A percentile compares a stretch with the other conserved stretches of the same genome.
These are phyloP conservation scores for Leucophenga varia DNA, from an alignment of 1,140 invertebrate genomes.

Conservation along the genomic window DNA sequence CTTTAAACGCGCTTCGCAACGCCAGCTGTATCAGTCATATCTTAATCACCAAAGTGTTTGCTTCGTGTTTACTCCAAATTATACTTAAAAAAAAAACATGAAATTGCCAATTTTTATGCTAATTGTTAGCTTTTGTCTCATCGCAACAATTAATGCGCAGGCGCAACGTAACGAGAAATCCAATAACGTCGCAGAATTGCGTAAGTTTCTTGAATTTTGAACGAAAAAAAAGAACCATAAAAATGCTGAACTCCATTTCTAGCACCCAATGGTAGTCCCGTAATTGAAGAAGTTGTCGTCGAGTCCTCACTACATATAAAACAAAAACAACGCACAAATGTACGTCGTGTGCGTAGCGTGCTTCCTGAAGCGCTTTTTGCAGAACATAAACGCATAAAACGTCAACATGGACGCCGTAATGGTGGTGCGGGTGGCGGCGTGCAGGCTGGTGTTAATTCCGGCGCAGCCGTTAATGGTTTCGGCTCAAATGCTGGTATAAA, in stretches of 20 bases:
- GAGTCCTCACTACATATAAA: constrained; percentile 54
- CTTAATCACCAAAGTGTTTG: constrained; percentile 2
- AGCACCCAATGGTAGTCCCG: constrained; percentile 39
- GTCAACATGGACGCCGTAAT: constrained; percentile 10
- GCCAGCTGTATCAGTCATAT: constrained; percentile 34
- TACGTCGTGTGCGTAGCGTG: constrained; percentile 34
- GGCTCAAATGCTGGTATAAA: constrained; percentile 27
- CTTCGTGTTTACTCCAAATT: no score
- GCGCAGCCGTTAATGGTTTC: constrained; percentile 9
- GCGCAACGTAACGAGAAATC: constrained; percentile 40
- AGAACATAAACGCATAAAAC: constrained; percentile 42
- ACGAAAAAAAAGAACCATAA: constrained; percentile 4
- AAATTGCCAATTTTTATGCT: constrained; percentile 32
- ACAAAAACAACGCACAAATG: constrained; percentile 35
- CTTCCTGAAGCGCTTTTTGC: constrained; percentile 16
- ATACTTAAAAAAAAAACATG: no score
- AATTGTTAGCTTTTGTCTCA: constrained; percentile 6
- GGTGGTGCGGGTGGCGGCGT: constrained; percentile 10
- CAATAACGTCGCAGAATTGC: constrained; percentile 28
- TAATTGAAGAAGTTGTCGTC: constrained; percentile 54
- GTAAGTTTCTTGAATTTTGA: constrained; percentile 25
- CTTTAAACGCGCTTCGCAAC: constrained; percentile 17
- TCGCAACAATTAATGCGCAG: no score
- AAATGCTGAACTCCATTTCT: constrained; percentile 1
- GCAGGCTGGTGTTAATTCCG: constrained; percentile 23